Percentiles rank a stretch among this genome's conserved stretches.
phyloP scores from a whole-genome alignment of 2,113 vertebrate species.

The human region GRCh38 chr3:94481001-94481500 shows the following conservation, averaged over 20 bases:
- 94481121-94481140: neutral
- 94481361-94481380: conserved; percentile 54
- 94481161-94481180: neutral
- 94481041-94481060: neutral
- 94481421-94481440: conserved; percentile 41
- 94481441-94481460: conserved; percentile 9
- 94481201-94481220: neutral
- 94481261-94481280: neutral
- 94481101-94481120: neutral
- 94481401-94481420: conserved; percentile 37
- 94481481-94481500: conserved; percentile 10
- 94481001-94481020: neutral
- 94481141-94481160: neutral
- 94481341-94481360: conserved; percentile 50
- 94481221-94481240: neutral
- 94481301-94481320: conserved; percentile 42
- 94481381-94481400: conserved; percentile 26
- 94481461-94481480: conserved; percentile 52
- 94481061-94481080: neutral
- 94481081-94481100: neutral
- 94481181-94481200: neutral
- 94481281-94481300: neutral
- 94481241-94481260: conserved; percentile 4
- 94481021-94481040: neutral
- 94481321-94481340: conserved; percentile 30